Conservation (phyloP, 2,113 vertebrate genomes). For the Agelaius phoeniceus region DNA sequence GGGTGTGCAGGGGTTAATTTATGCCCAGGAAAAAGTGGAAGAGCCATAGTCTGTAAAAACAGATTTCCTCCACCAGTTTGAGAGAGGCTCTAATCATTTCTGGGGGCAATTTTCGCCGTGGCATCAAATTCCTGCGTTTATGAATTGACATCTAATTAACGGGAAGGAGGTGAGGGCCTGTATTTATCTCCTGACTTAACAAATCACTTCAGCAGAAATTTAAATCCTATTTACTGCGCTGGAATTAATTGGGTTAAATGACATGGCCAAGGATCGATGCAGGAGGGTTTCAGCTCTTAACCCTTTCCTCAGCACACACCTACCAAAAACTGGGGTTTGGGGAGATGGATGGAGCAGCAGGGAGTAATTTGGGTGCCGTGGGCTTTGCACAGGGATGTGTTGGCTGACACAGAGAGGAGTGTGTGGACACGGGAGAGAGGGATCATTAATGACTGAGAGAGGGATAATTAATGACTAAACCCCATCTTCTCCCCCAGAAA, state of each 20-base stretch:
- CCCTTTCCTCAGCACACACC: background rate
- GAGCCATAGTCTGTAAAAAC: background rate
- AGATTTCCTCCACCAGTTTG: background rate
- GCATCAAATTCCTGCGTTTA: background rate
- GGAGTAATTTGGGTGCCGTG: background rate
- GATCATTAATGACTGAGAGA: no score
- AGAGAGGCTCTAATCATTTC: background rate
- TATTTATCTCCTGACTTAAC: background rate
- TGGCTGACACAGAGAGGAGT: background rate
- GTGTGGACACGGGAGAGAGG: background rate
- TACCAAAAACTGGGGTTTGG: background rate
- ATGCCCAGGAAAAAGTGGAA: background rate
- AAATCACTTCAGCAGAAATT: background rate
- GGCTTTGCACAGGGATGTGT: background rate
- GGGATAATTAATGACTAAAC: background rate
- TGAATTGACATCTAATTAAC: background rate
- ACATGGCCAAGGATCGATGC: background rate
- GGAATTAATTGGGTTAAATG: constrained; percentile 6
- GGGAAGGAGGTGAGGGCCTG: background rate
- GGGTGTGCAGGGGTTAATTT: background rate
- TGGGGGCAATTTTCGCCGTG: background rate
- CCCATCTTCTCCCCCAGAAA: background rate
- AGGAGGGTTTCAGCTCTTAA: background rate
- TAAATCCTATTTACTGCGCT: background rate
- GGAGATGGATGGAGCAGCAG: accelerated